Conservation (phyloP, 2,888 invertebrate genomes). For the Hypselothyrea guttata region DNA sequence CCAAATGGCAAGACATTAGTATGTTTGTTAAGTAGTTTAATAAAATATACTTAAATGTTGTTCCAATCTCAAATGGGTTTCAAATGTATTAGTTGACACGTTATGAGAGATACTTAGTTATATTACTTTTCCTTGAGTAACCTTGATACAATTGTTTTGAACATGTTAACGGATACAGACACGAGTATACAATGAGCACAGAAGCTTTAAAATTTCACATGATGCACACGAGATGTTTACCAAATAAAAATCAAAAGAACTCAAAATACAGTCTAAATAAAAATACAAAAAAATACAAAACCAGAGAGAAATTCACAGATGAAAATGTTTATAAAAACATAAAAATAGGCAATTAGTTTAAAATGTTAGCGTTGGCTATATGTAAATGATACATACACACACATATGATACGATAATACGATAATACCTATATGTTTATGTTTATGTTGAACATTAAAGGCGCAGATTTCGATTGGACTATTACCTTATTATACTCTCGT, state of each 20-base stretch:
- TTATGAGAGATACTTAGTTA: neutral
- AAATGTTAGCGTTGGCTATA: slow-evolving; percentile 6
- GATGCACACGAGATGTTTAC: neutral
- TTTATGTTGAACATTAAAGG: slow-evolving; percentile 1
- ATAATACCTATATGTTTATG: neutral
- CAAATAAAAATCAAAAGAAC: neutral
- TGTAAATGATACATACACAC: neutral
- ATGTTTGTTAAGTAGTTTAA: neutral
- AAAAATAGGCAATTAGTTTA: slow-evolving; percentile 2
- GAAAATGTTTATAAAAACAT: slow-evolving; percentile 8
- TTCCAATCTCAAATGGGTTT: no score
- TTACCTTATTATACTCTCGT: slow-evolving; percentile 95
- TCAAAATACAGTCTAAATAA: neutral
- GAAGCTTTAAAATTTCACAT: neutral
- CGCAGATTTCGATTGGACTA: slow-evolving; percentile 15
- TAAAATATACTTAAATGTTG: no score
- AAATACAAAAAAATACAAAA: slow-evolving; percentile 1
- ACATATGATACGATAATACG: neutral
- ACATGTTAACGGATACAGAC: neutral
- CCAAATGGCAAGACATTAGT: slow-evolving; percentile 16
- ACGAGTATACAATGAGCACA: neutral
- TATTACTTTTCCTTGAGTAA: neutral
- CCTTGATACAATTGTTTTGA: neutral
- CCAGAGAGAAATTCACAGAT: neutral
- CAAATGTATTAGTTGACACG: no score